Conservation (phyloP, 2,797 vertebrate species). For the Pseudomugil gertrudae region DNA sequence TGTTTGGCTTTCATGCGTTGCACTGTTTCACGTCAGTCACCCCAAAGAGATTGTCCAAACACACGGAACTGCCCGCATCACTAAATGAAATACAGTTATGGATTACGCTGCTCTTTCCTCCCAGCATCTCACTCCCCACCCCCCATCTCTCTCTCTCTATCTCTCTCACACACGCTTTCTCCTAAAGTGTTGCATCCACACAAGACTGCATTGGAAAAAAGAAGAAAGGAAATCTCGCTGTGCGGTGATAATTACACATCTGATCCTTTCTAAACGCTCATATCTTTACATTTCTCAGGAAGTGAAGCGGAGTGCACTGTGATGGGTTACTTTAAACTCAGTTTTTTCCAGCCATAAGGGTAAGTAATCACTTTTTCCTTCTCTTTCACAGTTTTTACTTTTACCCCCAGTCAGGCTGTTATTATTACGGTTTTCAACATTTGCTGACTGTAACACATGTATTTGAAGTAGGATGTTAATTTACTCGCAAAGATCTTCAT, state of each 20-base stretch:
- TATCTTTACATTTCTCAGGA: conserved; percentile 30
- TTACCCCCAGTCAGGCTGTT: no score
- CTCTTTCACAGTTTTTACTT: no score
- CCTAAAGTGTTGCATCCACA: conserved; percentile 80
- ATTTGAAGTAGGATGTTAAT: neutral
- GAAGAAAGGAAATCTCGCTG: conserved; percentile 49
- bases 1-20: conserved; percentile 48
- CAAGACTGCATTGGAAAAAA: conserved; percentile 70
- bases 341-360: conserved; percentile 62
- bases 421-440: conserved; percentile 16
- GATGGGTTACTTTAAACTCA: conserved; percentile 66
- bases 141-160: conserved; percentile 32
- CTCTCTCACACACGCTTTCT: conserved; percentile 56
- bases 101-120: conserved; percentile 59
- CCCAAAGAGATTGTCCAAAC: conserved; percentile 74
- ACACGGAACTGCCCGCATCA: conserved; percentile 78
- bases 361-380: conserved; percentile 75
- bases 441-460: conserved; percentile 28
- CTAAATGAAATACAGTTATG: conserved; percentile 80
- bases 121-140: no score
- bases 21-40: conserved; percentile 59
- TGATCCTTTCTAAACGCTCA: conserved; percentile 52
- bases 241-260: conserved; percentile 64
- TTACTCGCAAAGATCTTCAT: neutral
- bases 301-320: conserved; percentile 43